Evolutionary conservation across 2,797 vertebrate genomes (phyloP).

Genomic region (Gallinago stenura): DNA sequence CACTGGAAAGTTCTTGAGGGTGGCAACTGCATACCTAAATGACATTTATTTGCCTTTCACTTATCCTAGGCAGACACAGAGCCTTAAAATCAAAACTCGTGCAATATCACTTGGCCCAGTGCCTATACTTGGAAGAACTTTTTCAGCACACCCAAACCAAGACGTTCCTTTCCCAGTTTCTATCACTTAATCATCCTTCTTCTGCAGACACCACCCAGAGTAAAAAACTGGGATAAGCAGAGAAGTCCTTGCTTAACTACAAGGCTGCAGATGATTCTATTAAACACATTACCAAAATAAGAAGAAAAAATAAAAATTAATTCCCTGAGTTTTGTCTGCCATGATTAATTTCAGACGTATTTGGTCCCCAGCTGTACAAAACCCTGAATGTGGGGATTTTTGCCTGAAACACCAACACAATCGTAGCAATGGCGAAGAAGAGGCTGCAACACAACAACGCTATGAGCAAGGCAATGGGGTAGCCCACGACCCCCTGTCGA

Average conservation of each 20-base stretch:
- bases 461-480: neutral
- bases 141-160: slow-evolving; percentile 56
- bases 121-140: slow-evolving; percentile 61
- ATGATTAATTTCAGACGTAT: neutral
- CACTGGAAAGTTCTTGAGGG: slow-evolving; percentile 54
- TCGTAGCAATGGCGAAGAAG: neutral
- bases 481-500: neutral
- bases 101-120: slow-evolving; percentile 40
- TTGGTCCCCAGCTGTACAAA: neutral
- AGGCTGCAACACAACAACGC: neutral
- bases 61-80: slow-evolving; percentile 47
- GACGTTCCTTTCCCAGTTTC: slow-evolving; percentile 46
- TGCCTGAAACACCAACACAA: neutral
- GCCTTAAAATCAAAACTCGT: slow-evolving; percentile 53
- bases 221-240: slow-evolving; percentile 6
- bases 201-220: slow-evolving; percentile 39
- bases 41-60: slow-evolving; percentile 63
- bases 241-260: neutral
- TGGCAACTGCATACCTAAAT: slow-evolving; percentile 63
- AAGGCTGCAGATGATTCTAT: neutral
- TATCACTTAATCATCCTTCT: slow-evolving; percentile 48
- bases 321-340: neutral
- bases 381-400: neutral
- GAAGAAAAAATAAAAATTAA: neutral
- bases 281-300: neutral